Evolutionary conservation across 2,797 vertebrate genomes (phyloP), one percentile per base, ranked within the genome.

Genomic region (Podarcis siculus): DNA sequence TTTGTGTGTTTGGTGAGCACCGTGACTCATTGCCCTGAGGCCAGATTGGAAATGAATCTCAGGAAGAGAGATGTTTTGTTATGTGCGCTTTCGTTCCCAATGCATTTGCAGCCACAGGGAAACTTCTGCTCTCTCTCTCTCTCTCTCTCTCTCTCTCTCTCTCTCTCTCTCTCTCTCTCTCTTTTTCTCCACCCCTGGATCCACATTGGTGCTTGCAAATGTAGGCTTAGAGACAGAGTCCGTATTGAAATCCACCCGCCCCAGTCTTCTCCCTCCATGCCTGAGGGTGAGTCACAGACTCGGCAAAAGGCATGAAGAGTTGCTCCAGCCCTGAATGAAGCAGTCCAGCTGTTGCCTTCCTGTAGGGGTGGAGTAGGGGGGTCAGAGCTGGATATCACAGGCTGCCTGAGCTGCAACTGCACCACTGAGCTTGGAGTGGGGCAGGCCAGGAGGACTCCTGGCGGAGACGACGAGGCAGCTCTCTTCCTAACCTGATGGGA

Each of bases 1-100:
- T 35, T 27, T 35, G 21, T 45, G 19, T 13, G 61, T 25, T 67
- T 5, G 30, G 15, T 19, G 77, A 2, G 12, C 35, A 15, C 92
- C 86, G 94, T 95, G 93, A 89, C 90, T 91, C 90, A 30, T 85
- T 23, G 89, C 92, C 95, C 92, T 80, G 73, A 76, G 90, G 92
- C 94, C 45, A 92, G 91, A 87, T 89, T 94, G 91, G 93, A 90
- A 94, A 93, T 80, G 93, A 94, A 95, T 92, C 87, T 94, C 94
- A 94, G 95, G 94, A 94, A 95, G 89, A 85, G 94, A 88, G 91
- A 89, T 93, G 92, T 95, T 89, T 96, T 95, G 92, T 92, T 92
- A 93, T 91, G 92, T 3, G 2, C 77, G 61, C 13, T 89, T 90
- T 88, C 88, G 78, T 86, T 90, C 91, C 93, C 93, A 71, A 90